Evolutionary conservation across 1,140 invertebrate species (phyloP).

Genomic region (Telenomus remus): DNA sequence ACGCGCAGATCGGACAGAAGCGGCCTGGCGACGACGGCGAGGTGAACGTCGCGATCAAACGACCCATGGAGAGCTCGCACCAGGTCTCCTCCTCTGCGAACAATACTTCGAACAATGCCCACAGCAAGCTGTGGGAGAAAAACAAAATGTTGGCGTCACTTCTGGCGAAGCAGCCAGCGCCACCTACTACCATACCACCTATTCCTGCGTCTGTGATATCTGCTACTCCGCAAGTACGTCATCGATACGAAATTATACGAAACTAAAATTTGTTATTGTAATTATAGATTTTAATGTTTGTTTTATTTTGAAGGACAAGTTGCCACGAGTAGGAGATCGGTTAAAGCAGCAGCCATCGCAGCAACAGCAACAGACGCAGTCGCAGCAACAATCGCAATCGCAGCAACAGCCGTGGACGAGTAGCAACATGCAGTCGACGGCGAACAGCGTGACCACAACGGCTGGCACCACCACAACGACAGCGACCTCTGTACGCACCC

Average conservation of each 20-base stretch:
- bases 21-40: constrained; percentile 82
- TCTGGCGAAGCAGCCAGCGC: constrained; percentile 85
- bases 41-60: constrained; percentile 76
- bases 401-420: constrained; percentile 71
- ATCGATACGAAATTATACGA: too few relatives aligned
- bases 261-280: too few relatives aligned
- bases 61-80: constrained; percentile 75
- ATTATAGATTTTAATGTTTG: too few relatives aligned
- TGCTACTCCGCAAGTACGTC: constrained; percentile 79
- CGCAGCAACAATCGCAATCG: constrained; percentile 64
- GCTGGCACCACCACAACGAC: constrained; percentile 70
- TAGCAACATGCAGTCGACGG: constrained; percentile 68
- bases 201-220: constrained; percentile 81
- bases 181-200: constrained; percentile 81
- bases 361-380: constrained; percentile 78
- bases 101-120: constrained; percentile 70
- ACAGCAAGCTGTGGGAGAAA: constrained; percentile 84
- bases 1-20: constrained; percentile 78
- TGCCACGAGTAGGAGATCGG: constrained; percentile 73
- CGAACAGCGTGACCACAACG: constrained; percentile 65
- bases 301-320: constrained; percentile 72
- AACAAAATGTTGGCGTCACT: constrained; percentile 92
- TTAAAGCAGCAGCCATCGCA: constrained; percentile 74
- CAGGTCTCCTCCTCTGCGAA: constrained; percentile 73
- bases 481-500: constrained; percentile 68